Base-by-base conservation (phyloP, 2,797 vertebrate species). In the Myotis vivesi region DNA sequence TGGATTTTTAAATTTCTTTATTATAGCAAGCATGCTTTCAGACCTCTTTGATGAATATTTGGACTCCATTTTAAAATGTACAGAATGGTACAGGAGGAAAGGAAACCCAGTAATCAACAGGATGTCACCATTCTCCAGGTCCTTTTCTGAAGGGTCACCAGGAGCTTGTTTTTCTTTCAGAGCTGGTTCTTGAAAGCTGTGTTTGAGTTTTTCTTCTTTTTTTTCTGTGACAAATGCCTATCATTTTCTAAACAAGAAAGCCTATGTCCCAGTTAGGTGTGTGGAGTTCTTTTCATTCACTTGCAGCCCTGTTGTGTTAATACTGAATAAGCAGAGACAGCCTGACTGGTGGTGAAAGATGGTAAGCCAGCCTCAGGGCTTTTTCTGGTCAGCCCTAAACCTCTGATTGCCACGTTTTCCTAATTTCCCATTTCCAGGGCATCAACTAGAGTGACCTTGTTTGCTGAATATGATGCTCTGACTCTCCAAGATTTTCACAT, bases 401-500 rank as follows among this genome's bases (percentile, higher is more conserved):
- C 97, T 98, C 98, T 98, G 98, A 99, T 99, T 99, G 98, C 99
- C 98, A 98, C 97, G 88, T 98, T 98, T 98, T 98, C 98, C 98
- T 99, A 99, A 99, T 99, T 99, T 99, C 98, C 98, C 97, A 98
- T 99, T 99, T 99, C 98, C 99, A 98, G 98, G 98, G 98, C 98
- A 98, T 97, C 97, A 96, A 96, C 97, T 98, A 97, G 96, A 95
- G 89, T 99, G 99, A 99, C 99, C 99, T 98, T 97, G 97, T 97
- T 97, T 98, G 98, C 98, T 98, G 97, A 98, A 98, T 98, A 97
- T 97, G 97, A 98, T 97, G 97, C 95, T 98, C 97, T 97, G 97
- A 92, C 98, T 98, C 98, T 98, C 98, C 97, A 97, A 93, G 98
- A 98, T 98, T 98, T 98, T 98, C 98, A 98, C 97, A 96, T 97